Evolutionary conservation across 2,113 vertebrate species (phyloP).

Genomic region (Eidolon helvum): DNA sequence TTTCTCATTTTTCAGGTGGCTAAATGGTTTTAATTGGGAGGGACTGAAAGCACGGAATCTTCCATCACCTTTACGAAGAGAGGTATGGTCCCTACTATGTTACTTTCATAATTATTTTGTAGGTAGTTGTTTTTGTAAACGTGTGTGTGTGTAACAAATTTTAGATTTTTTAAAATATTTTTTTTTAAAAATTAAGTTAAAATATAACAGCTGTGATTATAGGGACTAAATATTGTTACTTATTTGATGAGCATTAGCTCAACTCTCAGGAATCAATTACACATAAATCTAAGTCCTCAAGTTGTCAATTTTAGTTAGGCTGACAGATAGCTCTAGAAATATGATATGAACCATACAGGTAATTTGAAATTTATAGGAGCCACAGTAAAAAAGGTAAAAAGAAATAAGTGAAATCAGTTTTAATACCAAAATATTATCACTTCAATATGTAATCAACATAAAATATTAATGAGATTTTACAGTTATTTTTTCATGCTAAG

Average conservation of each 20-base stretch:
- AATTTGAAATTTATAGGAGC: not conserved
- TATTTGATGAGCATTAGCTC: not conserved
- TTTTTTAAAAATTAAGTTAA: not conserved
- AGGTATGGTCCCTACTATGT: constrained; percentile 81
- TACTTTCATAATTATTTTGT: not conserved
- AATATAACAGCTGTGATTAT: not conserved
- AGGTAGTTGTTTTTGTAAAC: not conserved
- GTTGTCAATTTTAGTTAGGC: not conserved
- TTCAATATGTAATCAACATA: not conserved
- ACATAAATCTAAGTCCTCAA: not conserved
- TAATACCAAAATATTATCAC: not conserved
- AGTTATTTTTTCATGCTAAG: not conserved
- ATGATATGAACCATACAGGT: not conserved
- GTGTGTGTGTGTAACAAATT: not conserved
- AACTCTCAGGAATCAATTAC: not conserved
- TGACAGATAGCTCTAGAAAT: not conserved
- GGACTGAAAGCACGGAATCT: constrained; percentile 89
- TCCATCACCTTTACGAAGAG: constrained; percentile 91
- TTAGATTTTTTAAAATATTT: not conserved
- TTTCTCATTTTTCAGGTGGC: constrained; percentile 86
- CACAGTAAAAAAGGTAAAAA: not conserved
- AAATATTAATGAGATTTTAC: not conserved
- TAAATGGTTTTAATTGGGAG: constrained; percentile 95
- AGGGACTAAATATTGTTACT: not conserved
- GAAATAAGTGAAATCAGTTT: not conserved